Conservation (phyloP, 2,113 vertebrate species). For the Lethenteron reissneri region DNA sequence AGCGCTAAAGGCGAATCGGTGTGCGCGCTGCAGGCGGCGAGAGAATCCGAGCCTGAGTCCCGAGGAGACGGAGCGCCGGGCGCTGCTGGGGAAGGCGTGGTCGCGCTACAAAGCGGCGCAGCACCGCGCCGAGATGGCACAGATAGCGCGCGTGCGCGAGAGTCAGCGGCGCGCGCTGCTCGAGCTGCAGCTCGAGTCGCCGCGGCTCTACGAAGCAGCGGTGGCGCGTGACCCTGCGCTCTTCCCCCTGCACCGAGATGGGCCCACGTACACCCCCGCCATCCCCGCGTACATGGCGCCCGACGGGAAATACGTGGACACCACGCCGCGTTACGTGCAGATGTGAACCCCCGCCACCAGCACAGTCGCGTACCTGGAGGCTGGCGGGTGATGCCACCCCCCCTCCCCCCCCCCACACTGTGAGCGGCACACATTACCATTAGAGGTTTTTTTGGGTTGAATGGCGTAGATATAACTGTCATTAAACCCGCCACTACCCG, state of each 20-base stretch:
- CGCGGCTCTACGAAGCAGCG: constrained; percentile 48
- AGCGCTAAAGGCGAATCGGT: constrained; percentile 4
- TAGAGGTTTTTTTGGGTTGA: no score
- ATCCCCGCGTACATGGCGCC: constrained; percentile 43
- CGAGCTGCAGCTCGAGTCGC: constrained; percentile 44
- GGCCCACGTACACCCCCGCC: constrained; percentile 40
- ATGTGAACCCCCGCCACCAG: no score
- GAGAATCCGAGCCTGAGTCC: constrained; percentile 19
- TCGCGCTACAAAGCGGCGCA: constrained; percentile 40
- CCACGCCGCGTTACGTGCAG: constrained; percentile 59
- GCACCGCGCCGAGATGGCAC: constrained; percentile 31
- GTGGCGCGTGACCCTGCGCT: constrained; percentile 31
- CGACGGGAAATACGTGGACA: constrained; percentile 51
- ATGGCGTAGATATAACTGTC: no score
- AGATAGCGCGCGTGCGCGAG: constrained; percentile 26
- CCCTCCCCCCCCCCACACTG: no score
- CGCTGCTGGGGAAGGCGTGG: constrained; percentile 60
- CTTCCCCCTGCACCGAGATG: constrained; percentile 41
- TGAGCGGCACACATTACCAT: no score
- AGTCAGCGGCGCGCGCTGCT: constrained; percentile 50
- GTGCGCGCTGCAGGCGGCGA: constrained; percentile 26
- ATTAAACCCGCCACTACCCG: no score
- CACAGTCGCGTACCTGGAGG: no score
- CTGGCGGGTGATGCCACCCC: no score
- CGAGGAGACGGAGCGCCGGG: constrained; percentile 49